Conservation (phyloP, 2,888 invertebrate genomes). For the Deilephila porcellus region DNA sequence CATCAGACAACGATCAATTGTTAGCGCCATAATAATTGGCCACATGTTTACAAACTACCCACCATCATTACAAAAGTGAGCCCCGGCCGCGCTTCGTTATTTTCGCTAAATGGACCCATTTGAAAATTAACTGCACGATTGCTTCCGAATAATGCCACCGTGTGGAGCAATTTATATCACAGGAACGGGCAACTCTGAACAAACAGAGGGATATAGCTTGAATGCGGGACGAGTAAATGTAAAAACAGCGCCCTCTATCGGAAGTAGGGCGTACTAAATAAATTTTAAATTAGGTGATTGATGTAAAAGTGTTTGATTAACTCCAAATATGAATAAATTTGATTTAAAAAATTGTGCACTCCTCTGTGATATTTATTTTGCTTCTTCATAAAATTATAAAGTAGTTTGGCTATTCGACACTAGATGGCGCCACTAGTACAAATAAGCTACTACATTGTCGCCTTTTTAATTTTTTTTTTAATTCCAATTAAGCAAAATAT, state of each 20-base stretch:
- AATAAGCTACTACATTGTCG: background rate
- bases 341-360: background rate
- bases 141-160: conserved; percentile 71
- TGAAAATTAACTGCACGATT: conserved; percentile 80
- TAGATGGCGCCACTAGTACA: conserved; percentile 54
- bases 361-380: background rate
- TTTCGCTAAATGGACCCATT: conserved; percentile 78
- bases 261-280: conserved; percentile 47
- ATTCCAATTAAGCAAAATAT: too few species aligned
- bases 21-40: conserved; percentile 54
- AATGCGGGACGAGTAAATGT: background rate
- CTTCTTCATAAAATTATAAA: background rate
- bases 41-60: conserved; percentile 52
- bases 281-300: background rate
- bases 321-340: too few species aligned
- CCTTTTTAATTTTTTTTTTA: background rate
- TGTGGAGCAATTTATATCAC: conserved; percentile 62
- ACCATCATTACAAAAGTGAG: conserved; percentile 62
- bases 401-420: conserved; percentile 41
- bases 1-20: conserved; percentile 52
- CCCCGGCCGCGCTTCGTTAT: conserved; percentile 63
- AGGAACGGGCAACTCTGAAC: conserved; percentile 36
- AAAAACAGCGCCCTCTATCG: conserved; percentile 59
- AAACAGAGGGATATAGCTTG: conserved; percentile 27
- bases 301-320: too few species aligned